phyloP scores from a whole-genome alignment of 2,797 vertebrate species.

The Ficedula albicollis region DNA sequence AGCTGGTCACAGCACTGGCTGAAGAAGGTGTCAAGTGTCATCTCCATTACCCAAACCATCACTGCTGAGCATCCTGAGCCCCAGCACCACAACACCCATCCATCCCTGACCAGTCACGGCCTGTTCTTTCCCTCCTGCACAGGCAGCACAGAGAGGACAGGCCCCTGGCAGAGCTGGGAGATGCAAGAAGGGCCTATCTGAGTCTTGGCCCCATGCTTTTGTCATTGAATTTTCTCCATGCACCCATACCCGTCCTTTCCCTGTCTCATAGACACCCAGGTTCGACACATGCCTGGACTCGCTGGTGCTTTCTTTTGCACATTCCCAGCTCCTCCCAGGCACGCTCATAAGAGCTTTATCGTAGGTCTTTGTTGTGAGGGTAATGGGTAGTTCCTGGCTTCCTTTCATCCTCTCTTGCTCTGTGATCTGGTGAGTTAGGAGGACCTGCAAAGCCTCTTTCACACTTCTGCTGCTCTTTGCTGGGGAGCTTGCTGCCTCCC shows the following conservation, averaged over 20 bases:
- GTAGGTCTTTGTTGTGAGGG: slow-evolving; percentile 62
- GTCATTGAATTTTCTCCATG: not conserved
- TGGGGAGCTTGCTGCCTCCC: not conserved
- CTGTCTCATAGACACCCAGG: slow-evolving; percentile 13
- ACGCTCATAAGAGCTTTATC: slow-evolving; percentile 67
- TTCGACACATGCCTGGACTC: slow-evolving; percentile 13
- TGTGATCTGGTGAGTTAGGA: slow-evolving; percentile 42
- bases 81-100: not conserved
- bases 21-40: not conserved
- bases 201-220: not conserved
- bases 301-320: slow-evolving; percentile 47
- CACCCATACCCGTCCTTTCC: not conserved
- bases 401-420: slow-evolving; percentile 63
- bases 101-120: not conserved
- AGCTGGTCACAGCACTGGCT: not conserved
- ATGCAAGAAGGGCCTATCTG: not conserved
- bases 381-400: slow-evolving; percentile 66
- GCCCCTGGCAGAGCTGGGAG: not conserved
- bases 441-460: slow-evolving; percentile 4
- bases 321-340: slow-evolving; percentile 65
- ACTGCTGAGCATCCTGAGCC: accelerated
- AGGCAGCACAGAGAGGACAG: not conserved
- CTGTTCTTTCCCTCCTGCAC: not conserved
- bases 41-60: not conserved
- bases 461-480: not conserved